A percentile compares a stretch with the other conserved stretches of the same genome.
These are phyloP conservation scores for Ellobium chinense DNA, from an alignment of 2,888 invertebrate species.

Conservation along the genomic window DNA sequence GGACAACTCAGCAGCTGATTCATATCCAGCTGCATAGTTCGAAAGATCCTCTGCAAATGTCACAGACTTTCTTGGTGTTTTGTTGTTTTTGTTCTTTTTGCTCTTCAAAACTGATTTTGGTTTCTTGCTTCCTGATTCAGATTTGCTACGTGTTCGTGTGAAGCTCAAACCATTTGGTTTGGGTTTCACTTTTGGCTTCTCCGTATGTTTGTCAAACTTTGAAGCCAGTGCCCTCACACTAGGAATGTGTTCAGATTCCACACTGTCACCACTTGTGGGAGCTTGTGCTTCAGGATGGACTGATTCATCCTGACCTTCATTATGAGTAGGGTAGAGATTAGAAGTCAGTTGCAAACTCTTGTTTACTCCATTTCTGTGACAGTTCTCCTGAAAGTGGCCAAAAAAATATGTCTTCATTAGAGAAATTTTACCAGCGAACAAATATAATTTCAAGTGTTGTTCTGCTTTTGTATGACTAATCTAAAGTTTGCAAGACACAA, in stretches of 20 bases:
- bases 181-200: conserved; percentile 36
- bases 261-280: neutral
- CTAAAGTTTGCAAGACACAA: too few species aligned
- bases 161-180: conserved; percentile 6
- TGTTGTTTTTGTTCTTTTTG: conserved; percentile 56
- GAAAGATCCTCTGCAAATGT: conserved; percentile 97
- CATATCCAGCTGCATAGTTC: conserved; percentile 85
- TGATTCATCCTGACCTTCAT: neutral
- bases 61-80: conserved; percentile 85
- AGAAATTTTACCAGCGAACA: neutral
- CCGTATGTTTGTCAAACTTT: conserved; percentile 60
- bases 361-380: conserved; percentile 8
- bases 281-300: neutral
- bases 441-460: too few species aligned
- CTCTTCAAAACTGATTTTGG: conserved; percentile 73
- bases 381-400: neutral
- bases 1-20: conserved; percentile 52
- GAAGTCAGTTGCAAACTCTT: conserved; percentile 38
- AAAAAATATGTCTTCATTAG: neutral
- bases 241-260: conserved; percentile 36
- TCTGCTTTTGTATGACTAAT: too few species aligned
- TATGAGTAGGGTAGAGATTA: conserved; percentile 4
- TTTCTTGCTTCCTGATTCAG: conserved; percentile 65
- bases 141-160: conserved; percentile 65
- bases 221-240: conserved; percentile 70